Evolutionary conservation across 2,888 invertebrate genomes (phyloP).

Genomic region (Hecatera dysodea): DNA sequence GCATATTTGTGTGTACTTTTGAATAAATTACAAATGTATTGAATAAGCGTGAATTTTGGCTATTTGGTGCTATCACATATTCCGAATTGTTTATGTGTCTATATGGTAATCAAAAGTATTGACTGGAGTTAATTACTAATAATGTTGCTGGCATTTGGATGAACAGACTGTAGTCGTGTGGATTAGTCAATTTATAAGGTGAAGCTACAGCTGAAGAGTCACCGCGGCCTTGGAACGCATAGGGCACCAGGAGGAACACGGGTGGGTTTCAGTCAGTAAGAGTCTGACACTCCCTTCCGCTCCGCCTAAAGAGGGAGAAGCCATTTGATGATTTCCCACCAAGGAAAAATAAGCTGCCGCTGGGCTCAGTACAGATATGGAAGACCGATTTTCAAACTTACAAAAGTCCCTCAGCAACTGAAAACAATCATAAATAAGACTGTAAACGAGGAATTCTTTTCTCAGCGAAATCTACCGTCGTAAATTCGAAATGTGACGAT

Average conservation of each 20-base stretch:
- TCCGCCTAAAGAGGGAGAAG: no score
- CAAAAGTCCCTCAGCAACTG: neutral
- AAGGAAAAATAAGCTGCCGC: no score
- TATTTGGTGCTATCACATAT: conserved; percentile 29
- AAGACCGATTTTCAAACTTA: neutral
- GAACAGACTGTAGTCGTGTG: neutral
- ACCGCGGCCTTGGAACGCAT: no score
- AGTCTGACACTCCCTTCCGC: no score
- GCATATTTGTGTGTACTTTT: conserved; percentile 21
- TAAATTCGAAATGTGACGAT: no score
- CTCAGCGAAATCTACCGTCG: no score
- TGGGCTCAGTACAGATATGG: neutral
- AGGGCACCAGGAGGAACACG: no score
- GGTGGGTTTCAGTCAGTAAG: no score
- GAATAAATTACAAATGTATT: conserved; percentile 33
- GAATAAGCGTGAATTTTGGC: conserved; percentile 28
- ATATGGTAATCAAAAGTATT: conserved; percentile 24
- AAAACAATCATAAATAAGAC: no score
- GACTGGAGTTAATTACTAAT: conserved; percentile 18
- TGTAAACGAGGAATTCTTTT: no score
- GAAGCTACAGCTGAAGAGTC: neutral
- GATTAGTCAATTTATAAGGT: neutral
- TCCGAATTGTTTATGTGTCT: conserved; percentile 19
- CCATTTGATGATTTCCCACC: no score
- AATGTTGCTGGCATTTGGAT: neutral